Base-by-base conservation (phyloP, 35 echinoderm and acorn worm species). In the Acanthaster planci region DNA sequence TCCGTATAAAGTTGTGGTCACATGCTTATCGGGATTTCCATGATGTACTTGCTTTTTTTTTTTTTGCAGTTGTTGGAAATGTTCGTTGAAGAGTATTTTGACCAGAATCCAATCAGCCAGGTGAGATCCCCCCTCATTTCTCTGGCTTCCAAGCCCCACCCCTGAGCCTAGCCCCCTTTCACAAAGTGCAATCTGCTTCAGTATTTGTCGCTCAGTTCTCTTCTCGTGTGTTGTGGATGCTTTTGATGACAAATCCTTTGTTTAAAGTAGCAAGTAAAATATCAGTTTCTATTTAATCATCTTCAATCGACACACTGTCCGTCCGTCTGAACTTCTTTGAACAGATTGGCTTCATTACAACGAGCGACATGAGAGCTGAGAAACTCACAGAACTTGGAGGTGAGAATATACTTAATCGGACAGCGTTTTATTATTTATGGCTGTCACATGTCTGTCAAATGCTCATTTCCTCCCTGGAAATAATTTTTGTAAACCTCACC, bases 61-160 rank as follows among this genome's bases (percentile, higher is more conserved):
- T 60, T 72, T n/a, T 83, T 85, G 22, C 81, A 98, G 95, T 56
- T 98, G 40, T 77, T 98, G 40, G 88, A 94, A 60, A 64, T 85
- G 53, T 98, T 98, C 55, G 93, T 98, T 56, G 95, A 94, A 27
- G 95, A 93, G 82, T 98, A 91, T 42, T 98, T 94, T 91, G 95
- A 98, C 52, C 95, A 98, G 85, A 98, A 98, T 87, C 95, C 95
- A 29, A 98, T 98, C 17, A 98, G 95, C 78, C 95, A 98, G 89
- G 95, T 98, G 87, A 87, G 86, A 29, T 55, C 7, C 17, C 12
- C 26, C 27, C 57, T 78, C 8, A 36, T 57, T 90, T 9, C 78
- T 77, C 34, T 8, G 3, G 22, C 2, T 35, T 84, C 7, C 22
- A n/a, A n/a, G n/a, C n/a, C n/a, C n/a, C n/a, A n/a, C n/a, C n/a